Base-by-base conservation (phyloP, 2,888 invertebrate genomes). In the Desoria tigrina region DNA sequence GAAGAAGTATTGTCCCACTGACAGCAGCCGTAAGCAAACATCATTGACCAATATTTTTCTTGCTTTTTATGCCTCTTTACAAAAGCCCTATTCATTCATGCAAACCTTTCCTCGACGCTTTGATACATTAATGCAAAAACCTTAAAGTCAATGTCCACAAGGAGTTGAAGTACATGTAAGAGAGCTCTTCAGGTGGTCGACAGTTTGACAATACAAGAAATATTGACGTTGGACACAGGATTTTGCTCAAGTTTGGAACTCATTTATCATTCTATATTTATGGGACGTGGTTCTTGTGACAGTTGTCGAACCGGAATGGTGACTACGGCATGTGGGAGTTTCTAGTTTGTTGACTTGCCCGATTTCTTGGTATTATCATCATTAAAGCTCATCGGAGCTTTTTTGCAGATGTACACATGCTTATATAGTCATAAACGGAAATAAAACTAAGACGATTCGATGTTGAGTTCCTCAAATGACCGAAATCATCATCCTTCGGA, bases 1-100 rank as follows among this genome's bases (percentile, higher is more conserved):
- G 71, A n/a, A 61, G 73, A 45, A 72, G 69, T 39, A 72, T 75
- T 23, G 64, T 69, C 27, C 73, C 73, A 2, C 42, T 69, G 1
- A 71, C 71, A 23, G 66, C 71, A 14, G 62, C 57, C 53, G 73
- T 73, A 54, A 68, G 68, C 51, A 28, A 26, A 42, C 16, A 4
- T 21, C n/a, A 21, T 45, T 45, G 4, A 18, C 6, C 45, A 45
- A 11, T 39, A 39, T n/a, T 42, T 37, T 14, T 55, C 39, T 37
- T 61, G 51, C 24, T 42, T 42, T n/a, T n/a, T 58, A 42, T 32
- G 32, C 32, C 32, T 32, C 32, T 32, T 32, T 32, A 11, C 32
- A 4, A 32, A 32, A 32, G 11, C 32, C 32, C 11, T 32, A 11
- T 32, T 32, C 32, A 7, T 32, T 32, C 11, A 32, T 7, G 32